Conservation (phyloP, 2,797 vertebrate species). For the Melanotaenia maccullochi region DNA sequence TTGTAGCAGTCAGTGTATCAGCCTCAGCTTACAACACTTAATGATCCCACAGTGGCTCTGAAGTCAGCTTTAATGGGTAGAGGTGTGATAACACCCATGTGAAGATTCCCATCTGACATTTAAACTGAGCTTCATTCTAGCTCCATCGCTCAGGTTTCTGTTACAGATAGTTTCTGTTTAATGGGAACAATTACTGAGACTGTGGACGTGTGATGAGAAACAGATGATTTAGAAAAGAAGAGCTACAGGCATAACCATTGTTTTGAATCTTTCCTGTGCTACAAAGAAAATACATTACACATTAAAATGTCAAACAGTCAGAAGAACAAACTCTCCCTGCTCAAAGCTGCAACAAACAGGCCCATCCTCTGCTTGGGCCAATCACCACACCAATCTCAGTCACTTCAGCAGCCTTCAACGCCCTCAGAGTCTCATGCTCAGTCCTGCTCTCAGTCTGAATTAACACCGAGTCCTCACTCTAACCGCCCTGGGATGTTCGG, state of each 20-base stretch:
- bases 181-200: constrained; percentile 58
- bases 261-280: background rate
- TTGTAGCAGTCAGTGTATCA: constrained; percentile 44
- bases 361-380: constrained; percentile 56
- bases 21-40: constrained; percentile 48
- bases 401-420: constrained; percentile 59
- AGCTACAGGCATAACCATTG: constrained; percentile 4
- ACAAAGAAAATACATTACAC: constrained; percentile 1
- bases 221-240: constrained; percentile 38
- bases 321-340: constrained; percentile 27
- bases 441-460: constrained; percentile 73
- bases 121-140: constrained; percentile 53
- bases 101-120: constrained; percentile 67
- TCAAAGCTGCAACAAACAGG: constrained; percentile 31
- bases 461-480: constrained; percentile 74
- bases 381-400: constrained; percentile 76
- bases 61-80: constrained; percentile 67
- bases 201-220: constrained; percentile 45
- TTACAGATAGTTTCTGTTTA: constrained; percentile 56
- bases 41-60: constrained; percentile 58
- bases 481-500: constrained; percentile 75
- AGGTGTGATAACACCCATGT: constrained; percentile 70
- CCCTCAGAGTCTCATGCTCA: constrained; percentile 70
- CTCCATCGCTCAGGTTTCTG: constrained; percentile 52
- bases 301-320: constrained; percentile 21